Percentiles rank a stretch among this genome's conserved stretches.
These are phyloP conservation scores for Tinea semifulvella DNA, from an alignment of 2,888 invertebrate genomes.

Conservation along the genomic window DNA sequence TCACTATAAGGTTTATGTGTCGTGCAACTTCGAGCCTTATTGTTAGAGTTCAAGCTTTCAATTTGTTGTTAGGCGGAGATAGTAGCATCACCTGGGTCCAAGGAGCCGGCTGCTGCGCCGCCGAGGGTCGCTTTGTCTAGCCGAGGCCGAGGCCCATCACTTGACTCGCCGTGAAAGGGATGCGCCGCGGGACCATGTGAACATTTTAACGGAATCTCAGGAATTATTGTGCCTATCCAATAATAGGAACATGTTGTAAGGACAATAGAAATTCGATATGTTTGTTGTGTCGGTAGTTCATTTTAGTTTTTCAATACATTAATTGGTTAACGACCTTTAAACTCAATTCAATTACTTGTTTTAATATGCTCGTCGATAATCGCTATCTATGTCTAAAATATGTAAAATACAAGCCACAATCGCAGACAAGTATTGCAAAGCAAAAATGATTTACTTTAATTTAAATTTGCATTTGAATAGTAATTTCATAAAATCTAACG, in stretches of 20 bases:
- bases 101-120: conserved; percentile 25
- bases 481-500: not conserved
- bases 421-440: not conserved
- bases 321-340: not conserved
- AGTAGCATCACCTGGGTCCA: conserved; percentile 6
- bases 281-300: not conserved
- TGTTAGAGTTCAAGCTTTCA: too few species aligned
- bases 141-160: conserved; percentile 37
- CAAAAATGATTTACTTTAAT: conserved; percentile 4
- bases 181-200: conserved; percentile 47
- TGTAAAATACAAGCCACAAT: not conserved
- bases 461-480: conserved; percentile 4
- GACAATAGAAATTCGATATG: conserved; percentile 50
- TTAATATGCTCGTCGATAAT: not conserved
- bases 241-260: conserved; percentile 25
- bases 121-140: conserved; percentile 45
- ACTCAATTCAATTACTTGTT: not conserved
- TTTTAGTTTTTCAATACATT: conserved; percentile 1
- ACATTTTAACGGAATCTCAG: conserved; percentile 50
- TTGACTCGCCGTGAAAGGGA: conserved; percentile 61
- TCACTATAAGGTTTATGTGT: conserved; percentile 22
- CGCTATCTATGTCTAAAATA: not conserved
- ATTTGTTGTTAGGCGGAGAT: conserved; percentile 21
- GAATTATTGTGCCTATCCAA: conserved; percentile 22
- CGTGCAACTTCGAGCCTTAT: conserved; percentile 21